Base-by-base conservation (phyloP, 1,140 invertebrate genomes). In the Vanessa atalanta region DNA sequence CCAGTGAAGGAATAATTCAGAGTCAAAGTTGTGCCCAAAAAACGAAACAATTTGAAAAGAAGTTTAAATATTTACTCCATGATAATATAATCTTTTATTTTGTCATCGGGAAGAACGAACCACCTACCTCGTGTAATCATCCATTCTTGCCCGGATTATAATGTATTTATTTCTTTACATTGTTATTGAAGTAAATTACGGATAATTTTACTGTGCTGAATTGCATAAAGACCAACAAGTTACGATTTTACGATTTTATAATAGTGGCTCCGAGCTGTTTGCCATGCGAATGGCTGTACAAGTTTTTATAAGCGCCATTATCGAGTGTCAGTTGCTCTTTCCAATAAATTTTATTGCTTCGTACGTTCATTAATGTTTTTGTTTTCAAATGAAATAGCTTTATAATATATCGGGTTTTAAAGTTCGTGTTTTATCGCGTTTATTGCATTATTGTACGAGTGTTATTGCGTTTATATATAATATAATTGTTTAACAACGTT, bases 121-220 rank as follows among this genome's bases (percentile, higher is more conserved):
- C 73, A 55, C 70, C 70, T 70, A 76, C 75, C 26, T 55, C 16
- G 51, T n/a, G 47, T 70, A 72, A 74, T 70, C 76, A 47, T 60
- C 68, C 65, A 53, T 65, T 23, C 65, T 73, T 66, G 43, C 72
- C 61, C 61, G 63, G 80, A 83, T 85, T 83, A 82, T 81, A 79
- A 79, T 79, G 81, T 82, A 81, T 84, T 82, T 85, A 79, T 80
- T 85, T 82, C 60, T 85, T 85, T 83, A 80, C 75, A 72, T 51
- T 77, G 73, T 73, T 72, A 82, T 83, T 79, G 64, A 73, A 77
- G 76, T 80, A 83, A 85, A 85, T 85, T 83, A 83, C 75, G 70
- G 73, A 79, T 82, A 85, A 85, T 85, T 82, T 83, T 73, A 78
- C 77, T 79, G 53, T 51, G 63, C 73, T 75, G 74, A 73, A 78